Evolutionary conservation across 2,888 invertebrate species (phyloP).

Genomic region (Elmis aenea): DNA sequence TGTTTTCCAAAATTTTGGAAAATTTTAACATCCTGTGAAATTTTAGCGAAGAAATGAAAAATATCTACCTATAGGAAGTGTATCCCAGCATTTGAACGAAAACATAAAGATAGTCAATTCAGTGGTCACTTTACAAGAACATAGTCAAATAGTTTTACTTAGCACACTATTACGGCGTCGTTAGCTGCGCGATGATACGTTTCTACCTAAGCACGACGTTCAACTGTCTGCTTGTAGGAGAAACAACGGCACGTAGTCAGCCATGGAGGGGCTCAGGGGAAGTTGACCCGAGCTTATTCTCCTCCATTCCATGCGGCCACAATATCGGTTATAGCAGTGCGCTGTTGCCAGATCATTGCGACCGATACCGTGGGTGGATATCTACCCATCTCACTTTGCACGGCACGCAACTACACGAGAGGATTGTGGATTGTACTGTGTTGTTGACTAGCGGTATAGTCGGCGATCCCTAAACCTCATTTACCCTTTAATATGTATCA

Average conservation of each 20-base stretch:
- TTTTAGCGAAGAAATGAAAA: conserved; percentile 20
- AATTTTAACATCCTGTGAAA: too few relatives aligned
- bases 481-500: conserved; percentile 1
- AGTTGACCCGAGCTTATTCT: conserved; percentile 49
- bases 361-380: conserved; percentile 45
- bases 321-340: conserved; percentile 50
- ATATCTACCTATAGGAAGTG: conserved; percentile 58
- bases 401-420: conserved; percentile 50
- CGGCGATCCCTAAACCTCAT: conserved; percentile 22
- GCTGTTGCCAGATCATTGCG: conserved; percentile 40
- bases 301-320: conserved; percentile 49
- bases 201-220: conserved; percentile 34
- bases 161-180: conserved; percentile 19
- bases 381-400: conserved; percentile 43
- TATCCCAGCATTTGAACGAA: conserved; percentile 63
- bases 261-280: conserved; percentile 54
- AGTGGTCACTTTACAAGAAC: conserved; percentile 30
- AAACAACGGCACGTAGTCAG: conserved; percentile 55
- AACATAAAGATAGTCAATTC: conserved; percentile 47
- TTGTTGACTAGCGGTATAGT: conserved; percentile 47
- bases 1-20: too few relatives aligned
- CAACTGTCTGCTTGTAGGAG: conserved; percentile 52
- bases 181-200: conserved; percentile 24
- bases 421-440: conserved; percentile 52
- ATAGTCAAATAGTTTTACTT: conserved; percentile 19